phyloP scores from a whole-genome alignment of 2,113 vertebrate species.

The Cinclus cinclus region DNA sequence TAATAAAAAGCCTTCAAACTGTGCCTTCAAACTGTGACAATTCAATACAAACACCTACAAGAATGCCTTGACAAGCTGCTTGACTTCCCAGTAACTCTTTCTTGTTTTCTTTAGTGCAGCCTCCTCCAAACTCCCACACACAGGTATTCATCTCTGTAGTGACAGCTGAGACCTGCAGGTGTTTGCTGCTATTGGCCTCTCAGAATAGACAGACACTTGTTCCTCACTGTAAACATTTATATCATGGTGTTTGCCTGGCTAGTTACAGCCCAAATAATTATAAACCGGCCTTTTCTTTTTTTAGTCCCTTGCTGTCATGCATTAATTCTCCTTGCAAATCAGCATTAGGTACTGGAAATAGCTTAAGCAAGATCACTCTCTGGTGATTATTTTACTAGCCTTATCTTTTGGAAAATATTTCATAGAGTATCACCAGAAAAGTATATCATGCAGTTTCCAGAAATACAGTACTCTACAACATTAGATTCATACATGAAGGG shows the following conservation, averaged over 20 bases:
- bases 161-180: conserved; percentile 73
- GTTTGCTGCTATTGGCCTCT: conserved; percentile 51
- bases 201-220: conserved; percentile 3
- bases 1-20: conserved; percentile 81
- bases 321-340: conserved; percentile 45
- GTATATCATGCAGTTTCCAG: background rate
- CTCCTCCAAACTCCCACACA: conserved; percentile 66
- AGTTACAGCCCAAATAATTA: conserved; percentile 17
- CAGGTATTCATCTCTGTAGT: conserved; percentile 64
- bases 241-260: background rate
- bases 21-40: conserved; percentile 77
- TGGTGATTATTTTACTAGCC: conserved; percentile 21
- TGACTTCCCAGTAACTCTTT: conserved; percentile 73
- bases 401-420: conserved; percentile 10
- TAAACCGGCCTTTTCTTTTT: background rate
- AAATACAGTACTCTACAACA: background rate
- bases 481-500: background rate
- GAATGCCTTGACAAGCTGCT: conserved; percentile 78
- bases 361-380: background rate
- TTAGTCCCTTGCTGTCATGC: conserved; percentile 5
- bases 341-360: conserved; percentile 33
- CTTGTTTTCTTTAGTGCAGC: conserved; percentile 67
- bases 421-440: background rate
- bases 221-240: conserved; percentile 26
- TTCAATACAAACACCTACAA: conserved; percentile 80